Evolutionary conservation across 1,140 invertebrate species (phyloP).

Genomic region (Heliconius hermathena): DNA sequence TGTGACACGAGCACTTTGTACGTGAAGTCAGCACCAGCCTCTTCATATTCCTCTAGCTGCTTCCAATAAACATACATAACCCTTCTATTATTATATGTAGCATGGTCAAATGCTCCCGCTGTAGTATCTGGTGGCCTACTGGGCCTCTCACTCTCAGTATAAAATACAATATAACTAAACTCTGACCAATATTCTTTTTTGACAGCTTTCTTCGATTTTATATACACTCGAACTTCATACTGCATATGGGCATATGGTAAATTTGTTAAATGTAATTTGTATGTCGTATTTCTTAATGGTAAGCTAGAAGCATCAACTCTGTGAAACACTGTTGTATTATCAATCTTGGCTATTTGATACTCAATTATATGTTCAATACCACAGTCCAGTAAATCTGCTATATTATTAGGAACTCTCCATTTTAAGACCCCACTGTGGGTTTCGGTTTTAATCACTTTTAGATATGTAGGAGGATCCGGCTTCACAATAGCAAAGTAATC

Average conservation of each 20-base stretch:
- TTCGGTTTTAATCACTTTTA: constrained; percentile 82
- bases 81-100: constrained; percentile 76
- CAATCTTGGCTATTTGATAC: constrained; percentile 84
- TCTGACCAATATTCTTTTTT: constrained; percentile 85
- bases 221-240: constrained; percentile 86
- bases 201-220: constrained; percentile 81
- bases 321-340: constrained; percentile 82
- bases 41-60: constrained; percentile 83
- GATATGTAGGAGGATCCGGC: constrained; percentile 82
- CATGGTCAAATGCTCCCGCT: constrained; percentile 85
- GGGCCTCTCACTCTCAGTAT: constrained; percentile 84
- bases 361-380: constrained; percentile 84
- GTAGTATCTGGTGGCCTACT: constrained; percentile 83
- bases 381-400: constrained; percentile 82
- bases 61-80: constrained; percentile 88
- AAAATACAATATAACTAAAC: constrained; percentile 81
- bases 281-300: constrained; percentile 62
- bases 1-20: constrained; percentile 61
- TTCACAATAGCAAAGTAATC: constrained; percentile 85
- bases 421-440: constrained; percentile 82
- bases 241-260: constrained; percentile 85
- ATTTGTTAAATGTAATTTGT: constrained; percentile 81
- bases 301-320: constrained; percentile 62
- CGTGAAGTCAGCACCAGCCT: constrained; percentile 74
- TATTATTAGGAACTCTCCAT: constrained; percentile 83